Percentiles rank a stretch among this genome's conserved stretches.
Conservation (phyloP, 2,797 vertebrate species). For the Ciconia nigra region DNA sequence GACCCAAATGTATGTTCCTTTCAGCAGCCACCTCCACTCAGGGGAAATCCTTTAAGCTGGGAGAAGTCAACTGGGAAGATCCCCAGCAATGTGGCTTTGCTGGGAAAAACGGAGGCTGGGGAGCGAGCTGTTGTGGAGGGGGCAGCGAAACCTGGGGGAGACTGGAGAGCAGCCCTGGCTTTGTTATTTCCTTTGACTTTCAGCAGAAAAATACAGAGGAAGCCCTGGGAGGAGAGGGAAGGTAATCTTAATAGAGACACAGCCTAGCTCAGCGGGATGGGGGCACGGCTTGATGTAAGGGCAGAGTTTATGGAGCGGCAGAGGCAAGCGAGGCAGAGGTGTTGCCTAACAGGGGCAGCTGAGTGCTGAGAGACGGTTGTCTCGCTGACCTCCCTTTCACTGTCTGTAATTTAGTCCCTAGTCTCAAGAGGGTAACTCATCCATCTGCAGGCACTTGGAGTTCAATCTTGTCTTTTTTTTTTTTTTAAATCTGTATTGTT, state of each 20-base stretch:
- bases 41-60: neutral
- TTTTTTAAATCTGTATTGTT: neutral
- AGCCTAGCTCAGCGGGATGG: neutral
- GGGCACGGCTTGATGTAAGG: neutral
- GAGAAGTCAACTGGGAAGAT: neutral
- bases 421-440: neutral
- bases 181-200: neutral
- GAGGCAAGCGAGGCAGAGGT: neutral
- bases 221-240: neutral
- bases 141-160: neutral
- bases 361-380: neutral
- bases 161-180: neutral
- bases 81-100: neutral
- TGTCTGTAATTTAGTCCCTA: neutral
- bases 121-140: accelerated
- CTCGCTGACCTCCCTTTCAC: neutral
- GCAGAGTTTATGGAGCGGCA: neutral
- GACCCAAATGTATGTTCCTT: neutral
- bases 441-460: neutral
- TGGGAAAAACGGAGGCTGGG: neutral
- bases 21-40: neutral
- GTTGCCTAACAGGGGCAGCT: neutral
- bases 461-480: neutral
- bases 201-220: neutral
- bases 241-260: neutral